A percentile compares a stretch with the other conserved stretches of the same genome.
Evolutionary conservation across 2,888 invertebrate species (phyloP).

Genomic region (Protodeltote pygarga): DNA sequence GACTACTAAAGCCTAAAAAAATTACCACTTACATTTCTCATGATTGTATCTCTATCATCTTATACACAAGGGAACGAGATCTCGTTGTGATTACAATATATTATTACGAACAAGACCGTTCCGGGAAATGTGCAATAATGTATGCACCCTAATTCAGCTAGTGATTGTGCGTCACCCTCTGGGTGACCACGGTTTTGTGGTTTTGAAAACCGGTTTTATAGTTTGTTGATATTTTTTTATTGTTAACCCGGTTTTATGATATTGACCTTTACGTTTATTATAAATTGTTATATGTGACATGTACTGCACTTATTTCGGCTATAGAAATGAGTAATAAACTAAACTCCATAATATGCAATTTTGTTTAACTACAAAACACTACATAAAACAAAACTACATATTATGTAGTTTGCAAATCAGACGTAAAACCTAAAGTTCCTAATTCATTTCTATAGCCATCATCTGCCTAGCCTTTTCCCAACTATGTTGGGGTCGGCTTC

Average conservation of each 20-base stretch:
- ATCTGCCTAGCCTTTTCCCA: too few species aligned
- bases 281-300: too few species aligned
- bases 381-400: too few species aligned
- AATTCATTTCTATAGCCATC: too few species aligned
- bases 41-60: constrained; percentile 6
- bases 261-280: too few species aligned
- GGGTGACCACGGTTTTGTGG: constrained; percentile 13
- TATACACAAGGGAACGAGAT: not conserved
- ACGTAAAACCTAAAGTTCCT: too few species aligned
- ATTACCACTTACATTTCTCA: not conserved
- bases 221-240: not conserved
- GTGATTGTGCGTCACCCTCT: constrained; percentile 8
- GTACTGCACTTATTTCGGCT: too few species aligned
- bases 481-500: too few species aligned
- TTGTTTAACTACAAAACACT: too few species aligned
- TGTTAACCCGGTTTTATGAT: not conserved
- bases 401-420: too few species aligned
- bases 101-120: constrained; percentile 24
- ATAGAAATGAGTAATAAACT: too few species aligned
- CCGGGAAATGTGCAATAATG: constrained; percentile 35
- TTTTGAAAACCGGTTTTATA: constrained; percentile 5
- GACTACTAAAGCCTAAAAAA: not conserved
- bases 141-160: constrained; percentile 43
- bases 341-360: too few species aligned
- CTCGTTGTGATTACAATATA: constrained; percentile 16